Evolutionary conservation across 2,888 invertebrate genomes (phyloP).

Genomic region (Orchestes rusci): DNA sequence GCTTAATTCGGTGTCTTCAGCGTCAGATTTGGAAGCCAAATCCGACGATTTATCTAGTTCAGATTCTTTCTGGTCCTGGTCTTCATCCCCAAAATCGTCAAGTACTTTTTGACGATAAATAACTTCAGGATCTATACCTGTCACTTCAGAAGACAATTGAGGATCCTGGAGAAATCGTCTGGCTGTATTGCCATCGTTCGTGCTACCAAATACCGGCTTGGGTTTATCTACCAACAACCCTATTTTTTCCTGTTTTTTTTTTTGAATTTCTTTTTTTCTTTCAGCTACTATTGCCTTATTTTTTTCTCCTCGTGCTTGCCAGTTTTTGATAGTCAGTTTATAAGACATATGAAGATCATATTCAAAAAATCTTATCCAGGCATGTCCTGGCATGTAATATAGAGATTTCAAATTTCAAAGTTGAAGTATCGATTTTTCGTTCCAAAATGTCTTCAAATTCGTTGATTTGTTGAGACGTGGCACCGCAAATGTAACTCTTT

Average conservation of each 20-base stretch:
- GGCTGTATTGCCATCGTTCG: slow-evolving; percentile 16
- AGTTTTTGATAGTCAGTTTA: slow-evolving; percentile 13
- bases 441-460: slow-evolving; percentile 9
- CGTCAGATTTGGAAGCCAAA: no score
- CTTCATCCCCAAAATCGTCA: background rate
- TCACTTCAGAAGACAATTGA: background rate
- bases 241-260: no score
- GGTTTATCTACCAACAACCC: slow-evolving; percentile 12
- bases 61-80: no score
- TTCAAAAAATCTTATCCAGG: slow-evolving; percentile 18
- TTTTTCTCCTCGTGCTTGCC: slow-evolving; percentile 14
- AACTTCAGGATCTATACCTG: background rate
- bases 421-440: slow-evolving; percentile 10
- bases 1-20: no score
- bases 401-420: slow-evolving; percentile 15
- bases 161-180: slow-evolving; percentile 15
- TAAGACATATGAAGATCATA: slow-evolving; percentile 19
- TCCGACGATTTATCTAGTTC: no score
- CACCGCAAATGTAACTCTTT: slow-evolving; percentile 11
- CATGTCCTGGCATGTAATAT: slow-evolving; percentile 15
- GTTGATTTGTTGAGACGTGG: slow-evolving; percentile 13
- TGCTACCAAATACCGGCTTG: slow-evolving; percentile 12
- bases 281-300: slow-evolving; percentile 10
- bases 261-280: slow-evolving; percentile 8
- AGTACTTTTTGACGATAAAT: background rate